Percentiles rank a stretch among this genome's conserved stretches.
Evolutionary conservation across 2,888 invertebrate species (phyloP).

Genomic region (Ernsta delagoae): DNA sequence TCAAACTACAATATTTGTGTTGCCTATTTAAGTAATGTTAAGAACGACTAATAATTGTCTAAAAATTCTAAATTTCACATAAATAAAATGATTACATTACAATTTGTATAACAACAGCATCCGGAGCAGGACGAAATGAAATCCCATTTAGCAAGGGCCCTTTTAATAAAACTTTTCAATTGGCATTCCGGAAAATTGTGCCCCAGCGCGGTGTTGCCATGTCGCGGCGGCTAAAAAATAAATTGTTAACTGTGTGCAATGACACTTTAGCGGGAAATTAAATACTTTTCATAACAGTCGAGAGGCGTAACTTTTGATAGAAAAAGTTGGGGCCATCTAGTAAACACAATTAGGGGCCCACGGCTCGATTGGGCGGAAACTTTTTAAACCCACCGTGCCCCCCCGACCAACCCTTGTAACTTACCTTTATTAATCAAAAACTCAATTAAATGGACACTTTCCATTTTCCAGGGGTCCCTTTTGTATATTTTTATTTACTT

Average conservation of each 20-base stretch:
- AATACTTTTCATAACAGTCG: slow-evolving; percentile 68
- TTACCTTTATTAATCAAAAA: slow-evolving; percentile 65
- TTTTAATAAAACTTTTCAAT: slow-evolving; percentile 33
- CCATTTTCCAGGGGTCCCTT: slow-evolving; percentile 30
- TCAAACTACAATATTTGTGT: no score
- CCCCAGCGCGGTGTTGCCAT: slow-evolving; percentile 7
- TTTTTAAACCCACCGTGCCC: slow-evolving; percentile 59
- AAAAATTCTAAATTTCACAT: no score
- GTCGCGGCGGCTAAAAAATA: slow-evolving; percentile 26
- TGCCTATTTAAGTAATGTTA: no score
- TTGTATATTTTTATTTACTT: slow-evolving; percentile 36
- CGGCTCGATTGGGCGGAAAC: slow-evolving; percentile 62
- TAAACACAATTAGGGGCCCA: slow-evolving; percentile 74
- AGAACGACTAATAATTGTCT: no score
- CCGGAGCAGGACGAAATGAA: slow-evolving; percentile 10
- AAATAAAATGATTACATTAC: background rate
- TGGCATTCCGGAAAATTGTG: slow-evolving; percentile 25
- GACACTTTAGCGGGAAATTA: slow-evolving; percentile 66
- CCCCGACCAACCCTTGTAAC: slow-evolving; percentile 48
- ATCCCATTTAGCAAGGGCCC: slow-evolving; percentile 22
- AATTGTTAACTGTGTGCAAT: slow-evolving; percentile 34
- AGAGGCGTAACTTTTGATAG: slow-evolving; percentile 74
- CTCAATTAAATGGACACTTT: slow-evolving; percentile 40
- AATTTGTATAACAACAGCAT: slow-evolving; percentile 11
- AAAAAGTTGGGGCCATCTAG: slow-evolving; percentile 73